Evolutionary conservation across 2,113 vertebrate species (phyloP), one percentile per base, ranked within the genome.

Genomic region (Reinhardtius hippoglossoides): DNA sequence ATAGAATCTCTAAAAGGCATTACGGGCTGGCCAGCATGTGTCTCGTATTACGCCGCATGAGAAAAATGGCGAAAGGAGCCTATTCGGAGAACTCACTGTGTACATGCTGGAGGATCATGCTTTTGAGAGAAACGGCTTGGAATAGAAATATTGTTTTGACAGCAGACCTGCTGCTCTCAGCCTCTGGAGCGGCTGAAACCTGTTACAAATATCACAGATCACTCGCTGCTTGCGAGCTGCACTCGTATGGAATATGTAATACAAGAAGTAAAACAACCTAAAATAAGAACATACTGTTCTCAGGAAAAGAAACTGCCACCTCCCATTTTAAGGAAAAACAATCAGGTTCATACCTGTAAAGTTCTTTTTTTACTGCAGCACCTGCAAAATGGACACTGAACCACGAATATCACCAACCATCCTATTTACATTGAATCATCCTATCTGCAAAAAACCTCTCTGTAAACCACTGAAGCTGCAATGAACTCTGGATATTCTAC

Each of bases 1-100:
- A 92, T 92, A 91, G 84, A 80, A 92, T 93, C 92, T 92, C 87
- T 86, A 83, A 91, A 87, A 91, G 83, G 87, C 87, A 92, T 93
- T 91, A 90, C 68, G 77, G 82, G 87, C 80, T 71, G 85, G 86
- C 85, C 89, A 78, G 89, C 88, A 86, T 87, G 86, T 89, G 90
- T 88, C 80, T 88, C 75, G 67, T 84, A 85, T 92, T 89, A 88
- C 78, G 78, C 72, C 71, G 60, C 52, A 72, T 76, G 63, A 48
- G 23, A 26, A 65, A 72, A 86, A 85, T 81, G 87, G 82, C 79
- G 50, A 54, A 54, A 54, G 18, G n/a, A 54, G 50, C 50, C 50
- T 54, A n/a, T 54, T 54, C 50, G 9, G 18, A 54, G 50, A n/a
- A n/a, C 69, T 80, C 69, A 67, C 73, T 57, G 54, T 69, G 75